Evolutionary conservation across 2,888 invertebrate genomes (phyloP).

Genomic region (Sminthurides aquaticus): DNA sequence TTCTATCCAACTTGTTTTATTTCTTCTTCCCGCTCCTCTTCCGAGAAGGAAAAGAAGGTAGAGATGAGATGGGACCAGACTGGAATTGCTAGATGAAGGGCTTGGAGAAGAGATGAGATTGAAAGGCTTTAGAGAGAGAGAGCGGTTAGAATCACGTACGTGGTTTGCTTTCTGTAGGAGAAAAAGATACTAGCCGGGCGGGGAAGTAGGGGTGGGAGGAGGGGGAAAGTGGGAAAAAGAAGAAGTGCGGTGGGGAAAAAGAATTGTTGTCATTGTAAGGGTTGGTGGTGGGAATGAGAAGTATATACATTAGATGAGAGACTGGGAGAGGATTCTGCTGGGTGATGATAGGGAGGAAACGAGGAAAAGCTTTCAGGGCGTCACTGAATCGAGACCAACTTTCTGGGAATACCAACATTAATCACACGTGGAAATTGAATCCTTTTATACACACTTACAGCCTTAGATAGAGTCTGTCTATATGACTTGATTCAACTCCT

Average conservation of each 20-base stretch:
- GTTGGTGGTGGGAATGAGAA: neutral
- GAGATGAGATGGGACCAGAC: no score
- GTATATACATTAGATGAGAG: neutral
- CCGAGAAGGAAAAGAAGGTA: no score
- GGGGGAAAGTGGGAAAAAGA: conserved; percentile 1
- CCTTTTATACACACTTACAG: conserved; percentile 16
- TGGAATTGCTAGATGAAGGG: no score
- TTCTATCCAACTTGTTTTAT: no score
- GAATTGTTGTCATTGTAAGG: neutral
- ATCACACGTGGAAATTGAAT: conserved; percentile 16
- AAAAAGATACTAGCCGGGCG: neutral
- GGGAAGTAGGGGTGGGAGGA: neutral
- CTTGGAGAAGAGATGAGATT: neutral
- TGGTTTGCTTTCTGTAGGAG: neutral
- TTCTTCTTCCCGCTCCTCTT: no score
- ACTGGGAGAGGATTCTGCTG: no score
- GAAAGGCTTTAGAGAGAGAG: neutral
- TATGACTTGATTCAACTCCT: neutral
- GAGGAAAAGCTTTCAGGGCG: conserved; percentile 42
- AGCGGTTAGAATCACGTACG: neutral
- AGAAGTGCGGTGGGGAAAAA: conserved; percentile 2
- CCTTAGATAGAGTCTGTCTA: neutral
- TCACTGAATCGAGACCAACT: conserved; percentile 42
- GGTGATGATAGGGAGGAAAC: conserved; percentile 25
- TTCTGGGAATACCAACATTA: conserved; percentile 20